These are phyloP conservation scores for Isaurus tuberculatus DNA, from an alignment of 92 coral and sea anemone species.

Conservation along the genomic window DNA sequence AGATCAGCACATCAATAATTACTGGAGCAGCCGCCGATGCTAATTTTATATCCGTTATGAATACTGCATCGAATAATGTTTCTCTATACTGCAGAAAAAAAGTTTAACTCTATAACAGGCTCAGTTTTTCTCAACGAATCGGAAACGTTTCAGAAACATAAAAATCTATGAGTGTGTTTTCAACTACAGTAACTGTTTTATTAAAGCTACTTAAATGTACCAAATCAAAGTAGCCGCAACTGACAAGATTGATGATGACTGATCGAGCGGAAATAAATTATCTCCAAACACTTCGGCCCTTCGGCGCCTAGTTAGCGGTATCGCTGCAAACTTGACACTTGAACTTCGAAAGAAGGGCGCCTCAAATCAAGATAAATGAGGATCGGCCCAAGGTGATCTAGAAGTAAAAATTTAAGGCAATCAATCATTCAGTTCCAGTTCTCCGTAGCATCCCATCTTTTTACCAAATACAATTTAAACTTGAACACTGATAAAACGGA, in stretches of 20 bases:
- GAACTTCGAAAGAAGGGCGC: neutral
- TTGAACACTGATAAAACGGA: too few relatives aligned
- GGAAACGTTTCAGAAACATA: too few relatives aligned
- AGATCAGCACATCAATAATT: neutral
- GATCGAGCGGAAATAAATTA: constrained; percentile 38
- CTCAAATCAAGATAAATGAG: neutral
- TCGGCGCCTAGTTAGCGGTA: constrained; percentile 52
- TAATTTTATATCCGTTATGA: too few relatives aligned
- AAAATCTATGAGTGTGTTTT: too few relatives aligned
- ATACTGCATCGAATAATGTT: neutral
- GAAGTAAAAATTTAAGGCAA: neutral
- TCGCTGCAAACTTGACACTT: constrained; percentile 8
- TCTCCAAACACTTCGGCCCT: constrained; percentile 23
- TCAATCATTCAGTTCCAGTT: neutral
- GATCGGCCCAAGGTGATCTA: neutral
- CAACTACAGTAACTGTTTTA: too few relatives aligned
- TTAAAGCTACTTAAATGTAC: neutral
- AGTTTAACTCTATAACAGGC: neutral
- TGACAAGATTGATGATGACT: constrained; percentile 40
- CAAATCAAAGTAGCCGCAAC: constrained; percentile 30
- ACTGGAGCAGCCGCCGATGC: neutral
- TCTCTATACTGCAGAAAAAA: neutral
- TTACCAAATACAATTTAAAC: neutral
- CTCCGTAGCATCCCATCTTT: too few relatives aligned
- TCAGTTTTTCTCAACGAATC: too few relatives aligned